Evolutionary conservation across 2,113 vertebrate genomes (phyloP), one percentile per base, ranked within the genome.

Genomic region (Tetraodon nigroviridis): DNA sequence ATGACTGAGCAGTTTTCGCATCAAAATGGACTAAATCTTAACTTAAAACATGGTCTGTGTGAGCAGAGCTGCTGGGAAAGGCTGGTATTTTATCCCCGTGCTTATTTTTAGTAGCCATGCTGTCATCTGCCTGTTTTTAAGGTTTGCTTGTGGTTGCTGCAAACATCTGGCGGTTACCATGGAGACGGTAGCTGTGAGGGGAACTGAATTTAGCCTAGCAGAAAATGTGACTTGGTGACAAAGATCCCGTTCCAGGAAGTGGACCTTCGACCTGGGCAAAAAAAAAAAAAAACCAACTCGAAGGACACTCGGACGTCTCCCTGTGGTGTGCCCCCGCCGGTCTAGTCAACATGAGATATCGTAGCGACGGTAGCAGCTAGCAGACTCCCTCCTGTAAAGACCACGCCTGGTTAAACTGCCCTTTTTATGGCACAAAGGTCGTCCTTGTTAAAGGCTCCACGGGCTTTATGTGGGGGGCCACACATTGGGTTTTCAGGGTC

Each of bases 131-230:
- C 58, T 62, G n/a, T 59, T 84, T 71, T 72, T 51, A 57, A 64
- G 67, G 21, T 13, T 6, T 17, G 44, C 15, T 46, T 11, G 44
- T 11, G n/a, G n/a, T 13, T 47, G 12, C 67, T 61, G 65, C 64
- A n/a, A 83, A 90, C 89, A 89, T 90, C 87, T 88, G 87, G 77
- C 67, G 62, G 73, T 89, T 64, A 14, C 76, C 71, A 87, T 86
- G 85, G 88, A 75, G 80, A 90, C 84, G 0, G 62, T 55, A 46
- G 56, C 46, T 27, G 64, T 10, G 69, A 49, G 61, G 64, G 51
- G 44, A 42, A 50, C 58, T 68, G 71, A 68, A 75, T 84, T 47
- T n/a, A 62, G 71, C 82, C 75, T 27, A 27, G 24, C 24, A 27
- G 24, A 27, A 27, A 24, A 5, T n/a, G n/a, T n/a, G n/a, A n/a